Conservation (phyloP, 2,113 vertebrate genomes). For the Antechinus stuartii region DNA sequence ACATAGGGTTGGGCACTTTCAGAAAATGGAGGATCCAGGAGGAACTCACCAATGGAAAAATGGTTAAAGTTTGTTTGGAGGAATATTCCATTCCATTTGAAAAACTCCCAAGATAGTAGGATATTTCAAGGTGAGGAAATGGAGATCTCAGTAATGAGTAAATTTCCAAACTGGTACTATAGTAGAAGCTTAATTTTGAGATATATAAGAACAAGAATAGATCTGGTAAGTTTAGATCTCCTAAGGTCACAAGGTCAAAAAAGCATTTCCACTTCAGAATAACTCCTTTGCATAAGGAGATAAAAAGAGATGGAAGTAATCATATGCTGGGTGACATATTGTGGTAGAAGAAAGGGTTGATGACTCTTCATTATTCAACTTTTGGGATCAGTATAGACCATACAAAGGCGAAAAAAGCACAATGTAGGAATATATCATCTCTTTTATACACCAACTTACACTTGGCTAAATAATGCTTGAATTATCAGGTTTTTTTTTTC, state of each 20-base stretch:
- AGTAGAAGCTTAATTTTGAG: neutral
- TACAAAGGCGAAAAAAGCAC: neutral
- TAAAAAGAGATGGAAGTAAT: neutral
- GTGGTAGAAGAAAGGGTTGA: neutral
- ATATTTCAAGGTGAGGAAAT: neutral
- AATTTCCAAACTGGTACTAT: neutral
- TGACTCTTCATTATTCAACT: neutral
- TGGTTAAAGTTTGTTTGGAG: neutral
- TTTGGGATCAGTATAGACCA: neutral
- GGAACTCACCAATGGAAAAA: neutral
- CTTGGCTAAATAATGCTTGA: neutral
- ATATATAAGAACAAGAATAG: neutral
- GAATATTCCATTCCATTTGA: neutral
- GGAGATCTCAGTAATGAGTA: neutral
- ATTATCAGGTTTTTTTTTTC: neutral
- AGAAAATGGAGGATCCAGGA: too few relatives aligned
- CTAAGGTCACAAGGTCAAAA: neutral
- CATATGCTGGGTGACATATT: too few relatives aligned
- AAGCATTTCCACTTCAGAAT: neutral
- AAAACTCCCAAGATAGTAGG: too few relatives aligned
- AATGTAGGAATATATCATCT: neutral
- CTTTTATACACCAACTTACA: neutral
- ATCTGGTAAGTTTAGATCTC: neutral
- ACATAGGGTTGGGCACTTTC: too few relatives aligned
- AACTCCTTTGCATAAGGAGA: neutral